phyloP scores from a whole-genome alignment of 1,140 invertebrate genomes.

The Drosophila watanabei region DNA sequence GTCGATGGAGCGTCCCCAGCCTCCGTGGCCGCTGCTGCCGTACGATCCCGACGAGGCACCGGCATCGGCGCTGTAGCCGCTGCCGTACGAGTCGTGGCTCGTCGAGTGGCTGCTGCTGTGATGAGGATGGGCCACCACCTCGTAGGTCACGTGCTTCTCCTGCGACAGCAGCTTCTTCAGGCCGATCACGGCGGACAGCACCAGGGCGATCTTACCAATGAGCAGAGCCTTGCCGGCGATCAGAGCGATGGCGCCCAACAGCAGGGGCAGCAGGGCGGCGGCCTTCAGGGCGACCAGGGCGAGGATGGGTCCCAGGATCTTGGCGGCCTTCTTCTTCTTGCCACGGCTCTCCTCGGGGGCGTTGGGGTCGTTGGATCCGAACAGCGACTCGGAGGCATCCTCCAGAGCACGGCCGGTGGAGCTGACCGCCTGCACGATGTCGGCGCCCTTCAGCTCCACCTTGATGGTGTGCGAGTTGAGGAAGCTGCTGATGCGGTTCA shows the following conservation, averaged over 20 bases:
- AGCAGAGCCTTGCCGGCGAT: constrained; percentile 94
- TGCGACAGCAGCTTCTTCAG: constrained; percentile 92
- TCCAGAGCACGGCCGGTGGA: constrained; percentile 92
- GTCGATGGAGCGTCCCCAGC: constrained; percentile 91
- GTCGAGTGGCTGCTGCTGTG: constrained; percentile 88
- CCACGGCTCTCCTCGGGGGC: constrained; percentile 89
- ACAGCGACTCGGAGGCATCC: constrained; percentile 89
- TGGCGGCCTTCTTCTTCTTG: constrained; percentile 93
- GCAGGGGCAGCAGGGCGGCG: constrained; percentile 91
- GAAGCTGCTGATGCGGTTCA: constrained; percentile 90
- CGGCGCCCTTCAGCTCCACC: constrained; percentile 93
- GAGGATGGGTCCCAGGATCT: constrained; percentile 91
- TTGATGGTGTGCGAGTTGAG: constrained; percentile 92
- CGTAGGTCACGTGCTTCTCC: constrained; percentile 94
- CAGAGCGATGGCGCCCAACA: constrained; percentile 92
- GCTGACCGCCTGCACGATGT: constrained; percentile 92
- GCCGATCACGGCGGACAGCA: constrained; percentile 92
- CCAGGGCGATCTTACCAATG: constrained; percentile 93
- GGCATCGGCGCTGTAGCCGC: constrained; percentile 87
- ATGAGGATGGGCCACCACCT: constrained; percentile 93
- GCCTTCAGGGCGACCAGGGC: constrained; percentile 91
- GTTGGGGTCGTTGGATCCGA: constrained; percentile 86
- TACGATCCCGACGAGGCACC: constrained; percentile 87
- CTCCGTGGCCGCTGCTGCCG: constrained; percentile 87
- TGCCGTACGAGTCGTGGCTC: constrained; percentile 89